Conservation (phyloP, 2,113 vertebrate genomes). For the Protomyctophum bolini region DNA sequence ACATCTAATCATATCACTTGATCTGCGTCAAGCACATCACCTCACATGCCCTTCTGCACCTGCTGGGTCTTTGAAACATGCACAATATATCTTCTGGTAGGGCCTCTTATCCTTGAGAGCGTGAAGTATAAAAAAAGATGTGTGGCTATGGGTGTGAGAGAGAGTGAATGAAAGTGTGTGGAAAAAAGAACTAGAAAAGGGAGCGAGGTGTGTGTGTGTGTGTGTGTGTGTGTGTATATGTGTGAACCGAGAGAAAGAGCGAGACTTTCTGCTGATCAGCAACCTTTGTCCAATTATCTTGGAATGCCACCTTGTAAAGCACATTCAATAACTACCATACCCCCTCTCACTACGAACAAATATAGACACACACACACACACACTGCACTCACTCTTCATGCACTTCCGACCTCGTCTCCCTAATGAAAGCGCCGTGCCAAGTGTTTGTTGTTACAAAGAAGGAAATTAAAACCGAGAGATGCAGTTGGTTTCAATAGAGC, state of each 20-base stretch:
- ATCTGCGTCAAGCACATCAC: conserved; percentile 34
- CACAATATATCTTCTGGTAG: neutral
- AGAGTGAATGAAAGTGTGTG: neutral
- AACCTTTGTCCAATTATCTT: conserved; percentile 60
- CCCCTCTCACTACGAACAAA: conserved; percentile 31
- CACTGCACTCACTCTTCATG: conserved; percentile 27
- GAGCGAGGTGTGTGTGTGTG: no score
- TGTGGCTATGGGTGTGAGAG: neutral
- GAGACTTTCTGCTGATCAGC: conserved; percentile 50
- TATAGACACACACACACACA: conserved; percentile 22
- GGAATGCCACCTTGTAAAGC: conserved; percentile 54
- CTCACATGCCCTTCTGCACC: conserved; percentile 14
- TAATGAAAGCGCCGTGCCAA: conserved; percentile 42
- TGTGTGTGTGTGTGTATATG: neutral
- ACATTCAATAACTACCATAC: conserved; percentile 49
- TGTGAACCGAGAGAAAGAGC: no score
- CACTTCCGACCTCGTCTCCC: conserved; percentile 41
- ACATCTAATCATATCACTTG: conserved; percentile 14
- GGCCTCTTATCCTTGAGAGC: neutral
- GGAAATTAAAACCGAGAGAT: conserved; percentile 22
- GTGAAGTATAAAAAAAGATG: neutral
- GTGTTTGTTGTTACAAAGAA: conserved; percentile 25
- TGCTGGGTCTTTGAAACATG: conserved; percentile 24
- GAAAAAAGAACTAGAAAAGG: conserved; percentile 21
- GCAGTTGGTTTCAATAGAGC: conserved; percentile 10